These are phyloP conservation scores for Hemiscyllium ocellatum DNA, from an alignment of 2,113 vertebrate species.

Conservation along the genomic window DNA sequence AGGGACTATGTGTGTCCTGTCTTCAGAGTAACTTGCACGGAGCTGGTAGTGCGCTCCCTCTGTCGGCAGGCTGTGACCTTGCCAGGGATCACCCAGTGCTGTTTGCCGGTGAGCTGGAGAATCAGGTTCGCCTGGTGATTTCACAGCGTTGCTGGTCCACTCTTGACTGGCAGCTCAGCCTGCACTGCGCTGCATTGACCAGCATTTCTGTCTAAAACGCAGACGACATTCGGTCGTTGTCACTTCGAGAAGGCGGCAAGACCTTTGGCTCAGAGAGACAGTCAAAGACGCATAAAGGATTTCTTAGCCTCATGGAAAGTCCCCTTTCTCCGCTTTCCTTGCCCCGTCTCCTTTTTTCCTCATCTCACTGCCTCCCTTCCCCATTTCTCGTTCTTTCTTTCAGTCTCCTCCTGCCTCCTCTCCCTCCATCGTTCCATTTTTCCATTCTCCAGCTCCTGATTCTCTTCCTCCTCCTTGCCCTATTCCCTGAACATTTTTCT, in stretches of 20 bases:
- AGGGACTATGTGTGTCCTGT: neutral
- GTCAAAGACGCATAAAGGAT: neutral
- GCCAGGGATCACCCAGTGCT: neutral
- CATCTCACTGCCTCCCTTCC: neutral
- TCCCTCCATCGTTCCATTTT: neutral
- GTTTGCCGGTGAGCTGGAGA: neutral
- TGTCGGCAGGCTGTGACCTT: neutral
- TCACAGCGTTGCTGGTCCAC: neutral
- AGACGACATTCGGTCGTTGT: neutral
- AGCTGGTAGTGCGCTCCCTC: neutral
- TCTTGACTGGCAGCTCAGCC: neutral
- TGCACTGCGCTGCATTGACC: neutral
- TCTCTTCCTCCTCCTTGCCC: neutral
- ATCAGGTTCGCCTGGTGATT: slow-evolving; percentile 10
- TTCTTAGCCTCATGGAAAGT: neutral
- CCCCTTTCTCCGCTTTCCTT: neutral
- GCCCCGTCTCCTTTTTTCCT: neutral
- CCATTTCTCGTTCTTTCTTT: neutral
- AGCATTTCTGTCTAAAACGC: neutral
- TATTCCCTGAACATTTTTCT: neutral
- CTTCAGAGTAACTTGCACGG: too few relatives aligned
- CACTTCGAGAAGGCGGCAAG: neutral
- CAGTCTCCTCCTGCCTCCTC: neutral
- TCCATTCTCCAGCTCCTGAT: too few relatives aligned
- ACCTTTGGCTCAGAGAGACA: neutral